Evolutionary conservation across 2,888 invertebrate species (phyloP).

Genomic region (Polymixis lichenea): DNA sequence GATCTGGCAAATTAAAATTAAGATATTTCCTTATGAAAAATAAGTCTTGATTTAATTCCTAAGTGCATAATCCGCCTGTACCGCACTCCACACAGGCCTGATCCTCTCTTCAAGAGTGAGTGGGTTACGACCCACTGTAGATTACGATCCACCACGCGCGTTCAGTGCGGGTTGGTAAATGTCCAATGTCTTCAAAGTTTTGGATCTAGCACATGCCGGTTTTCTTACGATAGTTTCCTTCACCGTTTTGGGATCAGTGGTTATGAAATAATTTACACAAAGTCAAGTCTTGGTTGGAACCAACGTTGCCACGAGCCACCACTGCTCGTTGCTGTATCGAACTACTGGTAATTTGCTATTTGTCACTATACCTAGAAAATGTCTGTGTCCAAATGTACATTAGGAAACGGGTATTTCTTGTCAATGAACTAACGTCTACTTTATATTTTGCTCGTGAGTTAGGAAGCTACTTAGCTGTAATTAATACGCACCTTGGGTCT

Average conservation of each 20-base stretch:
- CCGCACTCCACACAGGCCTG: too few species aligned
- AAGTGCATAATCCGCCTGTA: background rate
- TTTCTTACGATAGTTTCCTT: too few species aligned
- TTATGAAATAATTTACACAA: too few species aligned
- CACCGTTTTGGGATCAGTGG: too few species aligned
- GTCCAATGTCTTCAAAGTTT: too few species aligned
- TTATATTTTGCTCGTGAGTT: slow-evolving; percentile 53
- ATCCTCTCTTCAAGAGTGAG: too few species aligned
- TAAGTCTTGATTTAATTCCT: background rate
- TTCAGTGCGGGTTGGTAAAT: too few species aligned
- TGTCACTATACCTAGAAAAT: background rate
- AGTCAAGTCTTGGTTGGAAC: too few species aligned
- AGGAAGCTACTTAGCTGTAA: slow-evolving; percentile 47
- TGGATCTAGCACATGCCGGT: too few species aligned
- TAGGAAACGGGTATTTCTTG: slow-evolving; percentile 36
- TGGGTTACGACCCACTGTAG: too few species aligned
- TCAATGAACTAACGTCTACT: slow-evolving; percentile 42
- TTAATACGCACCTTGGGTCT: slow-evolving; percentile 52
- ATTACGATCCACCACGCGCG: too few species aligned
- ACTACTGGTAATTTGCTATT: background rate
- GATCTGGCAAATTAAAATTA: slow-evolving; percentile 9
- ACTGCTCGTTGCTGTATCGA: background rate
- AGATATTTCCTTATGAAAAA: background rate
- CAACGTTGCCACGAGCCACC: too few species aligned
- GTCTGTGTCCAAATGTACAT: background rate